A percentile compares a stretch with the other conserved stretches of the same genome.
phyloP scores from a whole-genome alignment of 2,797 vertebrate species.

The Acanthornis magna region DNA sequence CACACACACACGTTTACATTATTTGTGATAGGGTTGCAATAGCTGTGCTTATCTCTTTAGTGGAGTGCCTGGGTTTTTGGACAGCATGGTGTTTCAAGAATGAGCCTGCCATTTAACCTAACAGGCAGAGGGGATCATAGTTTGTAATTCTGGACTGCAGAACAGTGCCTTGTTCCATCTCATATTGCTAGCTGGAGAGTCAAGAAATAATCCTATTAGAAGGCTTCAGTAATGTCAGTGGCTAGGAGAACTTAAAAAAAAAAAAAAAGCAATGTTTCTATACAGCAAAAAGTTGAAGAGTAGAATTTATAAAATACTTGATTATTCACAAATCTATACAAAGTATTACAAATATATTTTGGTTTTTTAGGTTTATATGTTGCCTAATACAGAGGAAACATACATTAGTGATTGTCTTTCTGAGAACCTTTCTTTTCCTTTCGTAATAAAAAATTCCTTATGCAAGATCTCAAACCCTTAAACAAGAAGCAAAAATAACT shows the following conservation, averaged over 20 bases:
- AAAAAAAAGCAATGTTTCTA: background rate
- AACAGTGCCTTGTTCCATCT: background rate
- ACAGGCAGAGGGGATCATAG: background rate
- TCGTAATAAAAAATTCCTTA: background rate
- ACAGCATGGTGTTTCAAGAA: background rate
- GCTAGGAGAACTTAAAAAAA: background rate
- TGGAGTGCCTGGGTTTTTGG: background rate
- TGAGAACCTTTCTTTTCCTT: background rate
- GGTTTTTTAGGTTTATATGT: background rate
- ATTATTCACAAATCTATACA: background rate
- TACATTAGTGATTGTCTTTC: background rate
- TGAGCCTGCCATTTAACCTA: background rate
- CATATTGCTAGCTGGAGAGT: background rate
- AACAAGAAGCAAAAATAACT: background rate
- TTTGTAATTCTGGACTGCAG: background rate
- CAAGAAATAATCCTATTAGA: slow-evolving; percentile 10
- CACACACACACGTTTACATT: background rate
- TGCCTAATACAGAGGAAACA: background rate
- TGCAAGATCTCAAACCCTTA: background rate
- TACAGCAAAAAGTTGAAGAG: background rate
- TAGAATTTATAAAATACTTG: background rate
- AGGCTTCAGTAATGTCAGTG: background rate
- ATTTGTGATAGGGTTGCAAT: background rate
- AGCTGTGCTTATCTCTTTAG: background rate
- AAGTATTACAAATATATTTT: background rate